phyloP scores from a whole-genome alignment of 1,140 invertebrate species.

The Tribolium madens region DNA sequence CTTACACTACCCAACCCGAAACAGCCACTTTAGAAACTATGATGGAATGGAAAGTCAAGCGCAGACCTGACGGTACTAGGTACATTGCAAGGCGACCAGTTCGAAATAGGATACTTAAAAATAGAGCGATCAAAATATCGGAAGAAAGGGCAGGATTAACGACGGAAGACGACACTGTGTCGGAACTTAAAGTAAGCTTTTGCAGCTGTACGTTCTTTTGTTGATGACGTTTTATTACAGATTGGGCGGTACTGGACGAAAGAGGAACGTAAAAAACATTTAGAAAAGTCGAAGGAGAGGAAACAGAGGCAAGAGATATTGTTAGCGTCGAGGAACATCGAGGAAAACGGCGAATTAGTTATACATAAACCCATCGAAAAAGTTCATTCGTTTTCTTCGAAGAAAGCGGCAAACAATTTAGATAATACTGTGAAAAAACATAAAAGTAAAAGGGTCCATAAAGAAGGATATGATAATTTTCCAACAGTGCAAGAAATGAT shows the following conservation, averaged over 20 bases:
- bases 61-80: conserved; percentile 80
- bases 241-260: conserved; percentile 85
- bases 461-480: conserved; percentile 67
- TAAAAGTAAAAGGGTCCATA: conserved; percentile 64
- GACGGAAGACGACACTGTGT: conserved; percentile 86
- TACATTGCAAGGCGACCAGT: conserved; percentile 83
- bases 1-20: conserved; percentile 57
- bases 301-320: conserved; percentile 70
- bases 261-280: conserved; percentile 82
- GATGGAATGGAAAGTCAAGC: conserved; percentile 87
- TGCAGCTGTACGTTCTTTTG: conserved; percentile 42
- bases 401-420: conserved; percentile 62
- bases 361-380: conserved; percentile 49
- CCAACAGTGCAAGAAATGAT: conserved; percentile 68
- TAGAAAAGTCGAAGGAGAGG: conserved; percentile 77
- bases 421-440: conserved; percentile 67
- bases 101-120: conserved; percentile 76
- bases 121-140: conserved; percentile 76
- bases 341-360: conserved; percentile 54
- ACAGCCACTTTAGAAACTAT: conserved; percentile 64
- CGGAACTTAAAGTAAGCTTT: conserved; percentile 77
- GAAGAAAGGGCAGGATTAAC: conserved; percentile 80
- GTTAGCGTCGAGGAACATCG: conserved; percentile 56
- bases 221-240: conserved; percentile 59
- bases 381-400: conserved; percentile 49